Evolutionary conservation across 1,140 invertebrate species (phyloP).

Genomic region (Drosophila burlai): DNA sequence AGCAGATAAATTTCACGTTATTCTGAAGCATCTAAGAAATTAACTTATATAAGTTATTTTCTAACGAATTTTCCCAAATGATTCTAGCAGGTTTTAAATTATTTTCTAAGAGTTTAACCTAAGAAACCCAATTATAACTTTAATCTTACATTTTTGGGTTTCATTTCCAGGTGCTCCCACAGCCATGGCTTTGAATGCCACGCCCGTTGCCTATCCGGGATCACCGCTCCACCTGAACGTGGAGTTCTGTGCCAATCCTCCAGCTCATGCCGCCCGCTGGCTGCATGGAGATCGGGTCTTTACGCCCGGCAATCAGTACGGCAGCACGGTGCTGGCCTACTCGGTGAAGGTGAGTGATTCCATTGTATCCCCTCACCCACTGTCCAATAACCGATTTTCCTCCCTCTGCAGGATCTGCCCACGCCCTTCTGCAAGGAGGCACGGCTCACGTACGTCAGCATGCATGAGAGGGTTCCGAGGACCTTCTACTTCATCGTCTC

Average conservation of each 20-base stretch:
- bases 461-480: slow-evolving; percentile 84
- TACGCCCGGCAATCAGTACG: slow-evolving; percentile 84
- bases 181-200: slow-evolving; percentile 86
- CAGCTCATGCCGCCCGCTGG: slow-evolving; percentile 84
- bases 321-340: slow-evolving; percentile 82
- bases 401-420: slow-evolving; percentile 72
- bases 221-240: slow-evolving; percentile 86
- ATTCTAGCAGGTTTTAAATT: too few species aligned
- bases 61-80: not conserved
- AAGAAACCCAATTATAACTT: too few species aligned
- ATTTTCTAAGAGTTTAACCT: not conserved
- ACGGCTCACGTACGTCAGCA: slow-evolving; percentile 84
- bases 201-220: slow-evolving; percentile 86
- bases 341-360: slow-evolving; percentile 75
- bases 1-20: not conserved
- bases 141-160: not conserved
- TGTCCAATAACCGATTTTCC: not conserved
- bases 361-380: too few species aligned
- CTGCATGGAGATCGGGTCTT: slow-evolving; percentile 84
- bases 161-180: slow-evolving; percentile 85
- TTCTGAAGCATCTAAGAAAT: not conserved
- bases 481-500: slow-evolving; percentile 85
- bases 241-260: slow-evolving; percentile 87
- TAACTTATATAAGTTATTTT: not conserved
- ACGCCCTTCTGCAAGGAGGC: slow-evolving; percentile 85